Conservation (phyloP, 1,140 invertebrate species). For the Lepidurus packardi region DNA sequence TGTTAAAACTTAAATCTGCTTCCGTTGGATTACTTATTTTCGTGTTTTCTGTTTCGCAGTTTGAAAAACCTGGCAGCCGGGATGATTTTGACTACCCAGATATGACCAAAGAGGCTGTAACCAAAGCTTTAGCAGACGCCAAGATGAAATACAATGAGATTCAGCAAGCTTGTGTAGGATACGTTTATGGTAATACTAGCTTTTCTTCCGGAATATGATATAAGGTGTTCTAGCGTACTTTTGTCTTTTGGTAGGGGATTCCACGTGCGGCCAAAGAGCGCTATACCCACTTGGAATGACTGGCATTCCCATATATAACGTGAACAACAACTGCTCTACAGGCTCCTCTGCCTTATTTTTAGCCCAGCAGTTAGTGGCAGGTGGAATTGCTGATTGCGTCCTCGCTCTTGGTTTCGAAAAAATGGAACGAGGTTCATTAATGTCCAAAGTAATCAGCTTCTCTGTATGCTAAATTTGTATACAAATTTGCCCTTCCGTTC, state of each 20-base stretch:
- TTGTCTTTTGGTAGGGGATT: constrained; percentile 61
- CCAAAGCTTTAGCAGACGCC: constrained; percentile 81
- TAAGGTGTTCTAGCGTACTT: no score
- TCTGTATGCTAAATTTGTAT: background rate
- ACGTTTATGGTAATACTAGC: constrained; percentile 72
- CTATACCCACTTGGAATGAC: constrained; percentile 92
- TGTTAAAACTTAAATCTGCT: background rate
- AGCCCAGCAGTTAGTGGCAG: constrained; percentile 83
- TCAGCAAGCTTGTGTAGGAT: constrained; percentile 85
- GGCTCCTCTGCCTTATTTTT: constrained; percentile 86
- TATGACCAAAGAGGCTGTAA: constrained; percentile 87
- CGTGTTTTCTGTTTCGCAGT: constrained; percentile 47
- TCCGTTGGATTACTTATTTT: background rate
- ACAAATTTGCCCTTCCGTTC: constrained; percentile 37
- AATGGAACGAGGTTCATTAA: constrained; percentile 88
- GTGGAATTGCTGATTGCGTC: constrained; percentile 76
- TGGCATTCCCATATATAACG: constrained; percentile 96
- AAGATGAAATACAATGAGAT: constrained; percentile 70
- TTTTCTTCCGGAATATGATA: background rate
- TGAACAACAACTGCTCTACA: constrained; percentile 97
- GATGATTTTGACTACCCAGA: constrained; percentile 85
- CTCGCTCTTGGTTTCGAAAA: constrained; percentile 96
- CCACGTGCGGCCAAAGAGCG: constrained; percentile 89
- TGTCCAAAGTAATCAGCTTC: constrained; percentile 53
- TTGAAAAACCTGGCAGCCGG: constrained; percentile 78